Base-by-base conservation (phyloP, 1,140 invertebrate species). In the Oryctes rhinoceros region DNA sequence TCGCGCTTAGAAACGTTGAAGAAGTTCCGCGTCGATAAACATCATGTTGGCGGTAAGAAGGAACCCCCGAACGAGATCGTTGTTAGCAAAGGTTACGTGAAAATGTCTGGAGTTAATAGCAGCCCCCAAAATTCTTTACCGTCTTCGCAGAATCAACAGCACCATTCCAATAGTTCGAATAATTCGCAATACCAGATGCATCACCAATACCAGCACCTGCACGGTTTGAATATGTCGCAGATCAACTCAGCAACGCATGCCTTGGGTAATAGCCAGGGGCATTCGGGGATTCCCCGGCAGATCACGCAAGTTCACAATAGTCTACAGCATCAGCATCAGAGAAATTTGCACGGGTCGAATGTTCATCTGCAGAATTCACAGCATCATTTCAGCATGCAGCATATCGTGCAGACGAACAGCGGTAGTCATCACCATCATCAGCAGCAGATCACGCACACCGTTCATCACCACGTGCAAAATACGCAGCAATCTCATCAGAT, bases 1-100 rank as follows among this genome's bases (percentile, higher is more conserved):
- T 86, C 84, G 67, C 83, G 85, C 0, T 78, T 87, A 11, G 86
- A 88, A 78, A 85, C 85, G 10, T 81, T 87, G 65, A 87, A 88
- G 71, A 84, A 85, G 78, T 86, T 87, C 82, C 86, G 87, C 59
- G 86, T 87, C 18, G 87, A 87, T n/a, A 88, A 88, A 80, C 85
- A 87, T 78, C 75, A 74, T 71, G 76, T 48, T 62, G 20, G 79
- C 18, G 76, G 75, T 53, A 65, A 78, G 47, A 75, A 80, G 20
- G 37, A 80, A 53, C 49, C 74, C 13, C n/a, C 39, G 18, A 49
- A 76, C 37, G 75, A 47, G 15, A 37, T 39, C 78, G 49, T 39
- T 44, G 13, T 80, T 79, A 71, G 59, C 79, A 39, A 78, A 79
- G 24, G 48, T 75, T 62, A 47, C 78, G 9, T 39, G 49, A 20